A percentile compares a stretch with the other conserved stretches of the same genome.
phyloP scores from a whole-genome alignment of 2,113 vertebrate genomes.

The Oncorhynchus tshawytscha region DNA sequence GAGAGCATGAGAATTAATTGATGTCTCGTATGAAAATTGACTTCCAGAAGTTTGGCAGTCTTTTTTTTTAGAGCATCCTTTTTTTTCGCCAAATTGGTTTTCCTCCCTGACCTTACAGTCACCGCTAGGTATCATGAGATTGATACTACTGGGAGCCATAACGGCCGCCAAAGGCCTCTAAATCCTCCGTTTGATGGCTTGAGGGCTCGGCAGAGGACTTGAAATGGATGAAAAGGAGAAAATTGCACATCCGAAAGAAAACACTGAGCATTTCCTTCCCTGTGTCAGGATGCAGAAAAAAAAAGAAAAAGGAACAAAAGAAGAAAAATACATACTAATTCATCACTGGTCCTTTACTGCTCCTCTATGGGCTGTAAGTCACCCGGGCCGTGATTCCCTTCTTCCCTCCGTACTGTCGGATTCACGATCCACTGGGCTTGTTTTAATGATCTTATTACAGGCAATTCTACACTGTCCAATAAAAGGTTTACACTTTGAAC shows the following conservation, averaged over 20 bases:
- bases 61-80: conserved; percentile 27
- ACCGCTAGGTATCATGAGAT: conserved; percentile 75
- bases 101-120: conserved; percentile 76
- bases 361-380: conserved; percentile 72
- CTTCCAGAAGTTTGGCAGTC: conserved; percentile 70
- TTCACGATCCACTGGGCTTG: conserved; percentile 53
- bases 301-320: conserved; percentile 66
- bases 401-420: conserved; percentile 31
- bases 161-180: conserved; percentile 82
- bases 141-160: conserved; percentile 82
- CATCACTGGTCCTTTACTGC: conserved; percentile 82
- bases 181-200: conserved; percentile 81
- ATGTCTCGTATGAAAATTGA: conserved; percentile 73
- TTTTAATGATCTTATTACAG: conserved; percentile 73
- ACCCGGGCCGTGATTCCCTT: conserved; percentile 32
- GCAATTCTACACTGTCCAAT: conserved; percentile 63
- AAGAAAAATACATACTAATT: conserved; percentile 75
- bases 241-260: conserved; percentile 95
- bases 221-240: conserved; percentile 91
- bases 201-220: conserved; percentile 83
- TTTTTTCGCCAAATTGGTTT: conserved; percentile 76
- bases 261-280: conserved; percentile 90
- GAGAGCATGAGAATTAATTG: conserved; percentile 74
- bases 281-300: conserved; percentile 75
- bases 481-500: conserved; percentile 71